phyloP scores from a whole-genome alignment of 2,888 invertebrate genomes.

The Timandra comae region DNA sequence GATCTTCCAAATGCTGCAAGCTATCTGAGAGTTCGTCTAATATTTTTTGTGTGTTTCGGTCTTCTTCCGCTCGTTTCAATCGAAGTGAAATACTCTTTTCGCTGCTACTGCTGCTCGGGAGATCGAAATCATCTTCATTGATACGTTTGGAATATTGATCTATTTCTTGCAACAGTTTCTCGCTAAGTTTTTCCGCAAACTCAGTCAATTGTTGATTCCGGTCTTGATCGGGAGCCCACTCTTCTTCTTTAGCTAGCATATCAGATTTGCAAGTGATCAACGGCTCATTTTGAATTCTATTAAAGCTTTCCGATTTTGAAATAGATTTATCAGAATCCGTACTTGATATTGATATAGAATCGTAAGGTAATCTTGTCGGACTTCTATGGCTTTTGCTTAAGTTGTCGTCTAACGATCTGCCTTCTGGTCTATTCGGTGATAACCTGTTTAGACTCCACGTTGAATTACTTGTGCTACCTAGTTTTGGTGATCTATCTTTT shows the following conservation, averaged over 20 bases:
- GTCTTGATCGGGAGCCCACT: constrained; percentile 78
- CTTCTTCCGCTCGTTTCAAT: constrained; percentile 67
- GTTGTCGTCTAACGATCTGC: constrained; percentile 67
- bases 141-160: constrained; percentile 78
- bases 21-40: constrained; percentile 68
- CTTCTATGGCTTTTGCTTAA: constrained; percentile 63
- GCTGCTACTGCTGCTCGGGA: constrained; percentile 70
- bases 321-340: constrained; percentile 72
- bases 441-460: constrained; percentile 71
- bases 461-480: constrained; percentile 69
- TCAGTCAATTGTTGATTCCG: constrained; percentile 84
- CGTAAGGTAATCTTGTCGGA: constrained; percentile 66
- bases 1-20: constrained; percentile 77
- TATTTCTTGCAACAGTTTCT: constrained; percentile 86
- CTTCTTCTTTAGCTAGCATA: constrained; percentile 65
- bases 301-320: constrained; percentile 72
- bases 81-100: constrained; percentile 72
- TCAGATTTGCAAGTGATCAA: constrained; percentile 72
- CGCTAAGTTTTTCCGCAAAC: constrained; percentile 89
- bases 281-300: constrained; percentile 70
- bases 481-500: constrained; percentile 70
- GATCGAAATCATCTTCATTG: constrained; percentile 71
- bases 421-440: constrained; percentile 70
- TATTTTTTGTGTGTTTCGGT: constrained; percentile 66
- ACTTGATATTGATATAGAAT: constrained; percentile 69